Evolutionary conservation across 2,113 vertebrate genomes (phyloP), one percentile per base, ranked within the genome.

Genomic region (Corvus cornix): DNA sequence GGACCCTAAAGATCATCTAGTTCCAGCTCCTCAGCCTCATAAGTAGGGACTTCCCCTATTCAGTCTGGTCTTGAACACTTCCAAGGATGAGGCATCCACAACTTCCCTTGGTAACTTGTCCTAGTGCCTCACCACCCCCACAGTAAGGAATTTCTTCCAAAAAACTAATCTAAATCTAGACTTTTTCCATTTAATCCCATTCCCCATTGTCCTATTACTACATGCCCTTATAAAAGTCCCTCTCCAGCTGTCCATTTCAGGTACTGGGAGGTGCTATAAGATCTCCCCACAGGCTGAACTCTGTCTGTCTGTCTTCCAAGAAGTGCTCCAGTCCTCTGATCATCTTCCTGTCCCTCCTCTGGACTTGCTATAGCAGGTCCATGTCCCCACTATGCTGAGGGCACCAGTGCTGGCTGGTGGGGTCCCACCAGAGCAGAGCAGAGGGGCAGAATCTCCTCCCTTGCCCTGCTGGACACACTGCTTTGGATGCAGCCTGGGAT

Each of bases 221-320:
- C 9, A 35, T 0, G 1, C 1, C 3, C 7, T n/a, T 19, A 18
- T 37, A 68, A 62, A 78, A 37, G 3, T 27, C 27, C 13, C 17
- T 72, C 28, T 35, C 3, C 53, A 48, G 8, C 10, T 67, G 19
- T 17, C 4, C 10, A 11, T 67, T 52, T 62, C 22, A 56, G 23
- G 6, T 44, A 16, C 35, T 67, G 22, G 23, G 16, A 55, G 7
- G 7, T 22, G 3, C 10, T n/a, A 9, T 6, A 59, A 48, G 16
- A 13, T 19, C 30, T 37, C 13, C 2, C 16, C 10, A 20, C 8
- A 33, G 46, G 22, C 11, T 84, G 22, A 53, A 20, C 3, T 35
- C 10, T 43, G 31, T 67, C 30, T 37, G 10, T 26, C 11, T 77
- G 9, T 28, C 11, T 55, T 52, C 27, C 13, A 1, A 55, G 16